These are phyloP conservation scores for Myotis planiceps DNA, from an alignment of 2,797 vertebrate genomes.

Conservation along the genomic window DNA sequence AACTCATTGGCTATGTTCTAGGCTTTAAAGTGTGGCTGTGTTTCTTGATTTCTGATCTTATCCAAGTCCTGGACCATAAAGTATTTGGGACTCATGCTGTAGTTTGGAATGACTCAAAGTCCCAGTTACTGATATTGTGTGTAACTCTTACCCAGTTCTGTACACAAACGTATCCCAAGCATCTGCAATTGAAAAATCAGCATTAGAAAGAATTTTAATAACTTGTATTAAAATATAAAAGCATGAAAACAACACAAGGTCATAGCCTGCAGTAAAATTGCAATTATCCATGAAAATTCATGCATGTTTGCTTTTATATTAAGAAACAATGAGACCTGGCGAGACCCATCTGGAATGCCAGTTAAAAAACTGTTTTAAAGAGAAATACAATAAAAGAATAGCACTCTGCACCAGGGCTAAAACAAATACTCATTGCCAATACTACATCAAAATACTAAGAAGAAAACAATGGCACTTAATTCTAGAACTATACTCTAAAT, in stretches of 20 bases:
- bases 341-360: neutral
- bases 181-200: neutral
- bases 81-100: neutral
- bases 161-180: neutral
- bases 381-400: neutral
- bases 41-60: neutral
- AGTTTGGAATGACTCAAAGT: neutral
- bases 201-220: constrained; percentile 6
- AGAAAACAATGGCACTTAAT: neutral
- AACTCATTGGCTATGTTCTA: neutral
- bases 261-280: neutral
- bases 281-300: neutral
- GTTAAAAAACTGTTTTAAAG: neutral
- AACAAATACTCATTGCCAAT: neutral
- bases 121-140: neutral
- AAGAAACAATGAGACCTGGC: neutral
- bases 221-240: neutral
- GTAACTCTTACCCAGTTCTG: neutral
- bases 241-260: neutral
- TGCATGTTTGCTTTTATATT: neutral
- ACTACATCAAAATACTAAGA: neutral
- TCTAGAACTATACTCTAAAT: neutral
- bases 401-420: neutral
- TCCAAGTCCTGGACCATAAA: neutral
- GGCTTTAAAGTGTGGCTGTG: neutral